Evolutionary conservation across 2,888 invertebrate genomes (phyloP).

Genomic region (Congeria kusceri): DNA sequence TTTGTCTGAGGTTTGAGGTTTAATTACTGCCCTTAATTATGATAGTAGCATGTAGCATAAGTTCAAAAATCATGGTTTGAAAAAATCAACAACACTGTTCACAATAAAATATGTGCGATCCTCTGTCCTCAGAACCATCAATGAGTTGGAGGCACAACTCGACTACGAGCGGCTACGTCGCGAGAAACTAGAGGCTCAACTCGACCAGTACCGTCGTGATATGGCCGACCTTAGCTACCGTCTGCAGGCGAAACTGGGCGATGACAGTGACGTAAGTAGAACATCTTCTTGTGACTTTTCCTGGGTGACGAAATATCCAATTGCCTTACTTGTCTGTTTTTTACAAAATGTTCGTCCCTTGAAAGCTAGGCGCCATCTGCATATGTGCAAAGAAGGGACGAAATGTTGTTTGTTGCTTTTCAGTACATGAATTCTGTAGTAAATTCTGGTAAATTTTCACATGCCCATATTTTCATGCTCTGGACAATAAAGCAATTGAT

Average conservation of each 20-base stretch:
- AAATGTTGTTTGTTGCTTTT: too few relatives aligned
- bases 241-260: conserved; percentile 62
- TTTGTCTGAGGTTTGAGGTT: too few relatives aligned
- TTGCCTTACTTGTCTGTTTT: not conserved
- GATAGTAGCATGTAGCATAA: not conserved
- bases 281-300: not conserved
- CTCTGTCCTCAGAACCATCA: conserved; percentile 80
- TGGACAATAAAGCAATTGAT: too few relatives aligned
- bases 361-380: too few relatives aligned
- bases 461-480: too few relatives aligned
- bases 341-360: not conserved
- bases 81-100: not conserved
- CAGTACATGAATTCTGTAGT: too few relatives aligned
- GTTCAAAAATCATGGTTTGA: not conserved
- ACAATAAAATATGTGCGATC: not conserved
- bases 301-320: not conserved
- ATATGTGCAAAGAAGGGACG: too few relatives aligned
- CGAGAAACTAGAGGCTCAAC: conserved; percentile 84
- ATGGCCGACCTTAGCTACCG: conserved; percentile 80
- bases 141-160: conserved; percentile 83
- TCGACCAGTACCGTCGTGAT: conserved; percentile 82
- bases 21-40: too few relatives aligned
- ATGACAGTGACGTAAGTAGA: conserved; percentile 52
- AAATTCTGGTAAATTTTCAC: too few relatives aligned
- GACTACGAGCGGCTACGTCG: conserved; percentile 84